phyloP scores from a whole-genome alignment of 1,140 invertebrate genomes.

The Drosophila dunni region DNA sequence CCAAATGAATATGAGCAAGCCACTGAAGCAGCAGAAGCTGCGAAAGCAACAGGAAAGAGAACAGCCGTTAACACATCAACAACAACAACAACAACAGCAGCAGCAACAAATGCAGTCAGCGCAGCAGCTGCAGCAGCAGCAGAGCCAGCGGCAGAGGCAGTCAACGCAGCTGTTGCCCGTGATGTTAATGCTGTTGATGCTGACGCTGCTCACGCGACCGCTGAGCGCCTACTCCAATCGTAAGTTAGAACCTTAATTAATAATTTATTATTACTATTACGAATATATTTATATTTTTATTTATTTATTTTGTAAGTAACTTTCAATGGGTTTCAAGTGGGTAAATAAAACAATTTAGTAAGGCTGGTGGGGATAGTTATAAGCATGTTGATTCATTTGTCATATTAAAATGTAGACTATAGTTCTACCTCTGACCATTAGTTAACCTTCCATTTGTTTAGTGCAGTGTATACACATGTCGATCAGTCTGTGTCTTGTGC shows the following conservation, averaged over 20 bases:
- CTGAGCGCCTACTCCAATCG: constrained; percentile 61
- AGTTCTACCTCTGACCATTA: too few relatives aligned
- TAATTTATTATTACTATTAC: too few relatives aligned
- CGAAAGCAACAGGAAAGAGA: neutral
- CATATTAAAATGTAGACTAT: too few relatives aligned
- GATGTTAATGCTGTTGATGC: constrained; percentile 60
- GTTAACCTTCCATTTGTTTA: too few relatives aligned
- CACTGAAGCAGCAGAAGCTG: constrained; percentile 15
- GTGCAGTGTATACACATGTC: too few relatives aligned
- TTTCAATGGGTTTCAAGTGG: too few relatives aligned
- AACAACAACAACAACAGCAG: constrained; percentile 12
- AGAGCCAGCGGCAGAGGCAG: constrained; percentile 19
- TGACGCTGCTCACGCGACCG: constrained; percentile 62
- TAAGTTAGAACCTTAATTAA: constrained; percentile 35
- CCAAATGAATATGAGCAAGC: constrained; percentile 34
- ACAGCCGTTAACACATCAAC: neutral
- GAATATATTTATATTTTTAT: too few relatives aligned
- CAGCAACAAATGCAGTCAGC: constrained; percentile 5
- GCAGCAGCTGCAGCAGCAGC: constrained; percentile 16
- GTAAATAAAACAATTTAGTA: too few relatives aligned
- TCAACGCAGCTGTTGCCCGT: constrained; percentile 56
- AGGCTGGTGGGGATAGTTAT: too few relatives aligned
- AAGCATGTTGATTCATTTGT: too few relatives aligned
- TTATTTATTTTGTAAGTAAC: too few relatives aligned
- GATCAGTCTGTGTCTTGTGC: too few relatives aligned